phyloP scores from a whole-genome alignment of 2,888 invertebrate species.

The Rhopalosiphum nymphaeae region DNA sequence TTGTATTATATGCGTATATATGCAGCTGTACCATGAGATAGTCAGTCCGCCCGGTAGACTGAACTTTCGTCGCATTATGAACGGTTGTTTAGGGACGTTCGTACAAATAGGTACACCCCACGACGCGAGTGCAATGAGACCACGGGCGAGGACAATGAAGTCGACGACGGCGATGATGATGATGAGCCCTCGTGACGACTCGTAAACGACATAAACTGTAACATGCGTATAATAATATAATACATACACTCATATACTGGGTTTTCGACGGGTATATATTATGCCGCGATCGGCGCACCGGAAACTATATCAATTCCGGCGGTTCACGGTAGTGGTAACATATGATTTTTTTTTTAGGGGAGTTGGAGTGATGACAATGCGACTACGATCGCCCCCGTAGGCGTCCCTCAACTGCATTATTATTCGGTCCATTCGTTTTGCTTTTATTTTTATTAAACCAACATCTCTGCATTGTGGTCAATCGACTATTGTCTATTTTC shows the following conservation, averaged over 20 bases:
- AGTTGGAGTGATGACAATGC: not conserved
- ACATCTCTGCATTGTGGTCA: not conserved
- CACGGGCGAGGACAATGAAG: conserved; percentile 10
- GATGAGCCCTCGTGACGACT: not conserved
- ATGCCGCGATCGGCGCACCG: not conserved
- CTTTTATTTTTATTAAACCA: not conserved
- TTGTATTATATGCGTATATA: not conserved
- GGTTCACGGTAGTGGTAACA: not conserved
- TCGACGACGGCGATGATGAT: not conserved
- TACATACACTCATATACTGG: not conserved
- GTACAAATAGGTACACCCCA: not conserved
- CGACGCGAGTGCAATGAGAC: not conserved
- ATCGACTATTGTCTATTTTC: not conserved
- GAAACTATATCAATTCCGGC: not conserved
- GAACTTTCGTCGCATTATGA: conserved; percentile 10
- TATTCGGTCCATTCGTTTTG: not conserved
- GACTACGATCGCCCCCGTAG: not conserved
- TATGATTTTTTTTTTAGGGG: not conserved
- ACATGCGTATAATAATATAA: not conserved
- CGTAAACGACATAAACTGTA: not conserved
- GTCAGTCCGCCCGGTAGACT: not conserved
- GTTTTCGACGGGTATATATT: not conserved
- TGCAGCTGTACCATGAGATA: not conserved
- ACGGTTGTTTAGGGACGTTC: not conserved
- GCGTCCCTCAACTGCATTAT: not conserved